Conservation (phyloP, 1,140 invertebrate genomes). For the Antheraea pernyi region DNA sequence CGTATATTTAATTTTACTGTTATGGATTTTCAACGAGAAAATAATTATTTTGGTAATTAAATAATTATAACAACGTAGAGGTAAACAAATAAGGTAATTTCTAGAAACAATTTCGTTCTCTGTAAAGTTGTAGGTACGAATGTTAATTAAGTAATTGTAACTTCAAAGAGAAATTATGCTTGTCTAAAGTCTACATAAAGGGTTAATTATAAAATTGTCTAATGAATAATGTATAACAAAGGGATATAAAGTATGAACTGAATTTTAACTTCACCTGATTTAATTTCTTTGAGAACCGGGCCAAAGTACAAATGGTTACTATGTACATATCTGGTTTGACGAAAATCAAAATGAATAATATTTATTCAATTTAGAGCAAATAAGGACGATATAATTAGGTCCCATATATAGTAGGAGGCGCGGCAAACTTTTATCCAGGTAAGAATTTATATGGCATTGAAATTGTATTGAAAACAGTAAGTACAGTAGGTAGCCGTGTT, state of each 20-base stretch:
- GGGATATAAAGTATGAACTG: background rate
- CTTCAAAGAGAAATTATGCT: conserved; percentile 7
- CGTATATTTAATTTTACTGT: background rate
- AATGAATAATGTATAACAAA: conserved; percentile 9
- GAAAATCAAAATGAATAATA: no score
- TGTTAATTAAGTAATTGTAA: conserved; percentile 14
- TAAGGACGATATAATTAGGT: no score
- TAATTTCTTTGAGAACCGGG: background rate
- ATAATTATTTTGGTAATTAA: background rate
- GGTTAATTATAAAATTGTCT: conserved; percentile 12
- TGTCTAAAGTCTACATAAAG: conserved; percentile 10
- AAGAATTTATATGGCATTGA: no score
- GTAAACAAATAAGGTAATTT: background rate
- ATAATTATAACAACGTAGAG: background rate
- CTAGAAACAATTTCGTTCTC: background rate
- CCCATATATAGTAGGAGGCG: no score
- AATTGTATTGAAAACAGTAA: no score
- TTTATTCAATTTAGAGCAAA: no score
- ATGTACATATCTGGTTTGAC: no score
- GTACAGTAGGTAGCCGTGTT: no score
- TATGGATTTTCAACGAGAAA: background rate
- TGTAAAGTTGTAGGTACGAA: background rate
- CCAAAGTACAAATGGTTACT: no score
- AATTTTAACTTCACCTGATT: background rate
- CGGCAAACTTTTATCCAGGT: no score